Evolutionary conservation across 1,140 invertebrate species (phyloP).

Genomic region (Holotrichia oblita): DNA sequence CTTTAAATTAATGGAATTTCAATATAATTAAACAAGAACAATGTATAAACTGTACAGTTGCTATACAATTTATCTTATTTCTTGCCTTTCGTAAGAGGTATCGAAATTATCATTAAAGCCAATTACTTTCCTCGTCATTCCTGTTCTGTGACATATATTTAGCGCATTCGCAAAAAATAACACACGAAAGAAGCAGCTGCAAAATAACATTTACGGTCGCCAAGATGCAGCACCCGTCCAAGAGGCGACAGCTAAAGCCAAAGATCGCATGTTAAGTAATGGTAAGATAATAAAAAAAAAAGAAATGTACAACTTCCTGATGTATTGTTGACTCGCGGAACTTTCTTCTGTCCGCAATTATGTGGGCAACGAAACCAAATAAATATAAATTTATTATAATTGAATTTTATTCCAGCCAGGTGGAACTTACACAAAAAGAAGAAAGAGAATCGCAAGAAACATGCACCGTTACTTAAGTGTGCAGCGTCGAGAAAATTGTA

Average conservation of each 20-base stretch:
- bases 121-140: background rate
- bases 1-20: too few relatives aligned
- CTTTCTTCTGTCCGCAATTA: background rate
- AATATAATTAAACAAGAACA: too few relatives aligned
- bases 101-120: background rate
- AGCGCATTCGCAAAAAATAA: background rate
- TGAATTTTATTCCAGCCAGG: slow-evolving; percentile 6
- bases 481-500: background rate
- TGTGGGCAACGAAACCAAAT: background rate
- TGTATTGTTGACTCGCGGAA: background rate
- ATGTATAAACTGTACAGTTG: too few relatives aligned
- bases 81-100: too few relatives aligned
- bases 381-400: slow-evolving; percentile 15
- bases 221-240: background rate
- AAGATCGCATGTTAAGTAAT: background rate
- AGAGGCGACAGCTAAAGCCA: background rate
- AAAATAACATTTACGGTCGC: background rate
- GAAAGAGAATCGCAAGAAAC: background rate
- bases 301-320: slow-evolving; percentile 2
- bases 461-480: background rate
- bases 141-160: background rate
- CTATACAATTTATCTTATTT: too few relatives aligned
- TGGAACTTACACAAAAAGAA: background rate
- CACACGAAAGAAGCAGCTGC: background rate
- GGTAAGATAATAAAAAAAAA: background rate